phyloP scores from a whole-genome alignment of 2,888 invertebrate species.

The Caenorhabditis sp. region DNA sequence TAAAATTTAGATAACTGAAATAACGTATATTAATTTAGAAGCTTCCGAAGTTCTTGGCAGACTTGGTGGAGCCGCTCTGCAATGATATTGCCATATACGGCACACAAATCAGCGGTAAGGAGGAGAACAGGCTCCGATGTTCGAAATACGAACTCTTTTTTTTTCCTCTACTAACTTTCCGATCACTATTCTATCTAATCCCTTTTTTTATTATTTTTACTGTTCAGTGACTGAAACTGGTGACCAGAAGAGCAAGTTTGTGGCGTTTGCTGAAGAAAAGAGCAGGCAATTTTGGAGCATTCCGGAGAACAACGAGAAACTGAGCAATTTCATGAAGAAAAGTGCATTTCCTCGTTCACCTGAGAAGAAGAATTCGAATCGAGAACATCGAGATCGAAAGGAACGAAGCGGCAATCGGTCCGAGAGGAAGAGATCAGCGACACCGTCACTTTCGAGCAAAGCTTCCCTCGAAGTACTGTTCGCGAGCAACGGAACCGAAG shows the following conservation, averaged over 20 bases:
- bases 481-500: no score
- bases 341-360: no score
- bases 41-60: conserved; percentile 24
- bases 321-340: conserved; percentile 1
- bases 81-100: conserved; percentile 49
- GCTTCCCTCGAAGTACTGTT: no score
- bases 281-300: conserved; percentile 13
- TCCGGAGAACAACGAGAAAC: background rate
- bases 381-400: no score
- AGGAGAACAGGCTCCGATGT: no score
- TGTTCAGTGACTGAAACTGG: conserved; percentile 13
- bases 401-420: no score
- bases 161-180: background rate
- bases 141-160: no score
- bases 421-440: no score
- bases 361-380: no score
- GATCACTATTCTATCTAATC: background rate
- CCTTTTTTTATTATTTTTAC: background rate
- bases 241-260: conserved; percentile 21
- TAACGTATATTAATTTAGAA: conserved; percentile 20
- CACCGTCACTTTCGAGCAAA: no score
- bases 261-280: conserved; percentile 9
- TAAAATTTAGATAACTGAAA: background rate
- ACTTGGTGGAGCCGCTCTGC: conserved; percentile 33
- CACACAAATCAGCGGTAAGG: conserved; percentile 48